These are phyloP conservation scores for Cydia strobilella DNA, from an alignment of 1,140 invertebrate species.

Conservation along the genomic window DNA sequence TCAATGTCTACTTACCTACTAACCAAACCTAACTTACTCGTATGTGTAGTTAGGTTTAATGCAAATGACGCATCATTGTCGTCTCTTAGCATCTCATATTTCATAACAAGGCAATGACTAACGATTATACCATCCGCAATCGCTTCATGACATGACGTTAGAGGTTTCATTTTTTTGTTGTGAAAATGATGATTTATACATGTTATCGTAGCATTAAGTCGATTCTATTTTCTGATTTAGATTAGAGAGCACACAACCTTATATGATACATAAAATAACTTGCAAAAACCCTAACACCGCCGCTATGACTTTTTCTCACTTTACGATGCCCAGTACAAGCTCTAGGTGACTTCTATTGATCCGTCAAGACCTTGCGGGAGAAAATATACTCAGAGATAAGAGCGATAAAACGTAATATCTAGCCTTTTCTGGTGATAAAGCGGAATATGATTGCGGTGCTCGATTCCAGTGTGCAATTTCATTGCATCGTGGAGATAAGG, in stretches of 20 bases:
- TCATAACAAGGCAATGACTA: slow-evolving; percentile 9
- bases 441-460: neutral
- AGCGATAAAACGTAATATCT: slow-evolving; percentile 19
- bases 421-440: slow-evolving; percentile 9
- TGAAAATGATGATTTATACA: too few relatives aligned
- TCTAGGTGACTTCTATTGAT: neutral
- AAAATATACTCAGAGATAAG: slow-evolving; percentile 5
- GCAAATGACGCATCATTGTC: slow-evolving; percentile 12
- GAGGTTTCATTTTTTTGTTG: too few relatives aligned
- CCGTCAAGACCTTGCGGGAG: neutral
- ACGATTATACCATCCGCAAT: neutral
- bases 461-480: slow-evolving; percentile 1
- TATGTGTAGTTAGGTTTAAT: neutral
- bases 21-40: neutral
- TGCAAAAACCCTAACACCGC: neutral
- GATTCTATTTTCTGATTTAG: too few relatives aligned
- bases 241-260: too few relatives aligned
- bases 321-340: neutral
- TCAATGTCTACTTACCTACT: neutral
- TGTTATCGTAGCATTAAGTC: too few relatives aligned
- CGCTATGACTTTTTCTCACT: neutral
- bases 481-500: neutral
- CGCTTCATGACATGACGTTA: too few relatives aligned
- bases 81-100: slow-evolving; percentile 12
- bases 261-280: neutral